Evolutionary conservation across 2,888 invertebrate genomes (phyloP), one percentile per base, ranked within the genome.

Genomic region (Ochropleura leucogaster): DNA sequence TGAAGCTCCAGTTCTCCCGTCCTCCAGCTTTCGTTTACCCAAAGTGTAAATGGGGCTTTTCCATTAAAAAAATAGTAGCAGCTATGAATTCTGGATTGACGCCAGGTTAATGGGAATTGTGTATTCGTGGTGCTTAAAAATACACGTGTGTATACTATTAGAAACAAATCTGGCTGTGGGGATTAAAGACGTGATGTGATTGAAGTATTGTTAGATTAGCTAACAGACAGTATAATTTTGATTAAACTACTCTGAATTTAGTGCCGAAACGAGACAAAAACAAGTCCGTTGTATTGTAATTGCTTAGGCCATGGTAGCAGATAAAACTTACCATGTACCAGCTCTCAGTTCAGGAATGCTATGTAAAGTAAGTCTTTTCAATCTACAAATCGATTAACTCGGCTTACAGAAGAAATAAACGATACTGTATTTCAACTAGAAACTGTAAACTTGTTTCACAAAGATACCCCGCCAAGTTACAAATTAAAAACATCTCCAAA

Each of bases 401-500:
- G 0, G 3, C 3, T n/a, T 44, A 12, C 42, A 42, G 10, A 42
- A 42, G 18, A n/a, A 18, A 59, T 8, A 59, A 40, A 59, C 9
- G 42, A 60, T 10, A n/a, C 42, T 60, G 42, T 18, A n/a, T 42
- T 42, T 42, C 3, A n/a, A 12, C 30, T 14, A n/a, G 3, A 30
- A 20, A 30, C 59, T 16, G 7, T n/a, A 47, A 14, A 47, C 40
- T 47, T 46, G 10, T 47, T 16, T 47, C 40, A n/a, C 47, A 47
- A 18, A 47, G 30, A 16, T 0, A 62, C 60, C 12, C 44, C 18
- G 12, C 10, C 53, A 40, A 16, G 60, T 68, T 40, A 40, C n/a
- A 68, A 72, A 63, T 71, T 49, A 74, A 65, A 65, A 57, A 47
- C 76, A 79, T 71, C 55, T 68, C 60, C 49, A 46, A 85, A 85